Conservation (phyloP, 2,113 vertebrate species). For the Anolis sagrei region DNA sequence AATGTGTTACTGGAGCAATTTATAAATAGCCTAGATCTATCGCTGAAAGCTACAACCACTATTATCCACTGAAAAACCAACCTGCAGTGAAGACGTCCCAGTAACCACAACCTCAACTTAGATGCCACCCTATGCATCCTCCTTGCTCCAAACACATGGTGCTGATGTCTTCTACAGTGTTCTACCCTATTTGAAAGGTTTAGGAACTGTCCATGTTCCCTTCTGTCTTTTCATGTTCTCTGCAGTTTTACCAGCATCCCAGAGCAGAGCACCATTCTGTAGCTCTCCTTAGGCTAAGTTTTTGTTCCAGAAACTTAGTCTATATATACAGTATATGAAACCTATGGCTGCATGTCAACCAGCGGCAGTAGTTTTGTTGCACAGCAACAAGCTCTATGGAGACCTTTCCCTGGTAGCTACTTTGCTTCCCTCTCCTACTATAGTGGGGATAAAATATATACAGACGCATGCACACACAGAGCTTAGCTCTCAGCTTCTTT, state of each 20-base stretch:
- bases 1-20: slow-evolving; percentile 6
- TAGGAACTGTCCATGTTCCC: slow-evolving; percentile 48
- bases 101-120: not conserved
- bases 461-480: not conserved
- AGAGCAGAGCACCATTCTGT: slow-evolving; percentile 4
- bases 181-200: slow-evolving; percentile 49
- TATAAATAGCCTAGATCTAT: slow-evolving; percentile 6
- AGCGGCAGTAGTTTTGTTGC: slow-evolving; percentile 3
- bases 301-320: slow-evolving; percentile 21
- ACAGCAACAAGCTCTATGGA: slow-evolving; percentile 6
- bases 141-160: slow-evolving; percentile 12
- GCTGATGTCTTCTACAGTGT: slow-evolving; percentile 9
- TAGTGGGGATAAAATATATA: not conserved
- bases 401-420: slow-evolving; percentile 22
- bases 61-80: not conserved
- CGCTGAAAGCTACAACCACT: not conserved
- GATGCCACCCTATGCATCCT: not conserved
- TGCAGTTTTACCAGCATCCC: not conserved
- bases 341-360: slow-evolving; percentile 1
- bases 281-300: not conserved
- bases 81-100: not conserved
- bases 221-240: slow-evolving; percentile 3
- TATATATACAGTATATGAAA: slow-evolving; percentile 22
- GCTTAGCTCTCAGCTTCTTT: not conserved
- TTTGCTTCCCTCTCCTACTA: slow-evolving; percentile 23